These are phyloP conservation scores for Empidonax alnorum DNA, from an alignment of 2,113 vertebrate species.

Conservation along the genomic window DNA sequence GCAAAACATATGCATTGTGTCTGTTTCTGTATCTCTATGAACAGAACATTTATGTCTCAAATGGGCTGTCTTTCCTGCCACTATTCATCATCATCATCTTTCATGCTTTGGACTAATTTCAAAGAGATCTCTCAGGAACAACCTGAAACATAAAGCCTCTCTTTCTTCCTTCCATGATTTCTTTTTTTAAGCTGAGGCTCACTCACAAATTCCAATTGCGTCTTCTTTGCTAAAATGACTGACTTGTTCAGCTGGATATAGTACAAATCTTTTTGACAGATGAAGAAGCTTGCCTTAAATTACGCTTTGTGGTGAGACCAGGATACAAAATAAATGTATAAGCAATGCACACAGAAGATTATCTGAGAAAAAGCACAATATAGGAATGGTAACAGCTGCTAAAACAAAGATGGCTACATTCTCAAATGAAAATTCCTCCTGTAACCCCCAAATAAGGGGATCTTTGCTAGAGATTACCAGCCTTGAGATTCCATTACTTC, in stretches of 20 bases:
- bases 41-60: not conserved
- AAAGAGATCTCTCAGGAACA: not conserved
- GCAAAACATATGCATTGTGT: not conserved
- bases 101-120: not conserved
- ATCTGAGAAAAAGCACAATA: not conserved
- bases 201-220: not conserved
- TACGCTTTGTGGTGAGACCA: not conserved
- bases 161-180: not conserved
- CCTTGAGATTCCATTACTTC: not conserved
- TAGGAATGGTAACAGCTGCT: not conserved
- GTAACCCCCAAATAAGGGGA: not conserved
- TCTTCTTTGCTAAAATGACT: not conserved
- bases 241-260: not conserved
- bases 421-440: not conserved
- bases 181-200: not conserved
- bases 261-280: not conserved
- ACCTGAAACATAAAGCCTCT: not conserved
- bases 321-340: not conserved
- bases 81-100: not conserved
- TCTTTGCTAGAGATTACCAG: not conserved
- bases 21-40: not conserved
- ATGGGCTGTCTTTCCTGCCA: not conserved
- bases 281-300: not conserved
- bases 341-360: not conserved
- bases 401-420: not conserved